Evolutionary conservation across 2,888 invertebrate genomes (phyloP).

Genomic region (Diarsia mendica): DNA sequence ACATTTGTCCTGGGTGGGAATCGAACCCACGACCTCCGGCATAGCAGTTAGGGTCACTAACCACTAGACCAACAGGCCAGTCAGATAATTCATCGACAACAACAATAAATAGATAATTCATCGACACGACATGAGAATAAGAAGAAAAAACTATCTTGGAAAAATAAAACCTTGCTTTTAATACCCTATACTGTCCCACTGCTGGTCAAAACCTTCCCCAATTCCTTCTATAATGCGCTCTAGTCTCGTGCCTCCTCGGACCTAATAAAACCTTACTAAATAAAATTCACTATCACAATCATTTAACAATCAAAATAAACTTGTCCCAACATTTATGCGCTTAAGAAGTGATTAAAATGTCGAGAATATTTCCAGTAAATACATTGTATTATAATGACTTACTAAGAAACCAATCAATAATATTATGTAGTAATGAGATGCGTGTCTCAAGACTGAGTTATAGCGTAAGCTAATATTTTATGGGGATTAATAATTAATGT

Average conservation of each 20-base stretch:
- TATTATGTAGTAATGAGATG: slow-evolving; percentile 34
- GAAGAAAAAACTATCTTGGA: neutral
- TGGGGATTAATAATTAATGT: slow-evolving; percentile 42
- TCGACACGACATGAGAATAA: neutral
- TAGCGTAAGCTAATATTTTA: slow-evolving; percentile 44
- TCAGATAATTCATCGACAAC: too few species aligned
- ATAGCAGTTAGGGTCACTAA: too few species aligned
- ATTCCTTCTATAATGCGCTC: too few species aligned
- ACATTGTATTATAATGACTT: slow-evolving; percentile 56
- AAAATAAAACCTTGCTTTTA: neutral
- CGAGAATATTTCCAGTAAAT: slow-evolving; percentile 48
- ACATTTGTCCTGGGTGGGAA: too few species aligned
- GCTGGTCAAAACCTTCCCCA: too few species aligned
- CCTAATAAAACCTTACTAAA: neutral
- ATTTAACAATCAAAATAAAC: slow-evolving; percentile 29
- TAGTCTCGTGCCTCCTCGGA: too few species aligned
- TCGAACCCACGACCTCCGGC: too few species aligned
- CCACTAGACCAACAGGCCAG: too few species aligned
- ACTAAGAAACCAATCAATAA: slow-evolving; percentile 59
- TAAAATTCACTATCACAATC: neutral
- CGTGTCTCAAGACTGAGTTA: slow-evolving; percentile 35
- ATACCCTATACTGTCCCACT: too few species aligned
- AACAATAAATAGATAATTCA: too few species aligned
- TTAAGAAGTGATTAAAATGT: slow-evolving; percentile 47
- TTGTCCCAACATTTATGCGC: slow-evolving; percentile 31